Evolutionary conservation across 2,888 invertebrate species (phyloP).

Genomic region (Salticus scenicus): DNA sequence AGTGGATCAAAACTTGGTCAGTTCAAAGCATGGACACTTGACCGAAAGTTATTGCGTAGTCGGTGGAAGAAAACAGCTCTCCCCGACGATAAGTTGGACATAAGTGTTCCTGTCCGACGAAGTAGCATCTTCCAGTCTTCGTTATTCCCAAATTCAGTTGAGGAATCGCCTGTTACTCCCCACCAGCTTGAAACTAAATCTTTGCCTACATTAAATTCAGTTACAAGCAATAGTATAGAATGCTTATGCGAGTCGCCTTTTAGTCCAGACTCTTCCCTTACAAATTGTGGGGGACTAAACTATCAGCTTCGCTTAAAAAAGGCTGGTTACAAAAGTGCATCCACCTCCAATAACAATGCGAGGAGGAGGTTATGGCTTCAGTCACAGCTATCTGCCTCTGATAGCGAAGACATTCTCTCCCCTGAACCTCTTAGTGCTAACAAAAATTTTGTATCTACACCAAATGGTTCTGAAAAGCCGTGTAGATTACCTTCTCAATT

Average conservation of each 20-base stretch:
- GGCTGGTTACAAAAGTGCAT: constrained; percentile 60
- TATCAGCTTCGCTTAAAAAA: constrained; percentile 66
- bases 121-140: constrained; percentile 68
- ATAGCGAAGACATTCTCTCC: constrained; percentile 58
- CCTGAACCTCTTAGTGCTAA: constrained; percentile 44
- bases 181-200: constrained; percentile 60
- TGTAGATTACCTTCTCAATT: constrained; percentile 57
- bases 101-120: constrained; percentile 46
- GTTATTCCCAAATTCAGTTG: constrained; percentile 51
- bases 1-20: constrained; percentile 58
- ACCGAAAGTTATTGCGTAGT: constrained; percentile 63
- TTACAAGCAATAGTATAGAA: constrained; percentile 41
- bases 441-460: constrained; percentile 45
- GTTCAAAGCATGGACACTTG: constrained; percentile 71
- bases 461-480: constrained; percentile 10
- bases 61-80: constrained; percentile 70
- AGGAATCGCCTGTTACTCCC: constrained; percentile 45
- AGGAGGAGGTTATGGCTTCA: constrained; percentile 57
- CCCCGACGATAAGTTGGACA: constrained; percentile 62
- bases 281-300: constrained; percentile 62
- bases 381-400: constrained; percentile 51
- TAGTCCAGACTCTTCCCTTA: constrained; percentile 18
- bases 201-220: constrained; percentile 44
- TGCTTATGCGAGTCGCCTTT: constrained; percentile 29
- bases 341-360: constrained; percentile 42